Conservation (phyloP, 1,140 invertebrate genomes). For the Solen grandis region DNA sequence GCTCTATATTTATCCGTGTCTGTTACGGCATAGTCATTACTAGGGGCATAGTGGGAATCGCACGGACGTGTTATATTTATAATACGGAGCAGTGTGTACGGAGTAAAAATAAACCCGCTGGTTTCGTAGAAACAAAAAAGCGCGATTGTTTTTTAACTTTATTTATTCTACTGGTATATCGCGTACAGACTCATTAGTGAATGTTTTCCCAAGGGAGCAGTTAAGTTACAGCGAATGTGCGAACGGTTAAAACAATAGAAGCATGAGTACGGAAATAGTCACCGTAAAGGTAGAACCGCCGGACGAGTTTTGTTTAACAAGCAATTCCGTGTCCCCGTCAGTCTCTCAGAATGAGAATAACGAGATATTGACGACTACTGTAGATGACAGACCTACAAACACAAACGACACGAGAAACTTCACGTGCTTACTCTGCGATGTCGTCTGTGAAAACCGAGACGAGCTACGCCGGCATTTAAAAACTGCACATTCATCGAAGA, state of each 20-base stretch:
- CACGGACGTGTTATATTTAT: neutral
- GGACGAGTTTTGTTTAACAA: slow-evolving; percentile 24
- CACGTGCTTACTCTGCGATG: slow-evolving; percentile 41
- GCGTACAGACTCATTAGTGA: too few species aligned
- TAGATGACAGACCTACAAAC: too few species aligned
- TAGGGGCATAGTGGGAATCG: neutral
- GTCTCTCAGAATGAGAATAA: neutral
- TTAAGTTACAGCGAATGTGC: too few species aligned
- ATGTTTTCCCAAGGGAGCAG: too few species aligned
- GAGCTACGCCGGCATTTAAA: slow-evolving; percentile 36
- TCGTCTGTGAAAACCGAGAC: slow-evolving; percentile 25
- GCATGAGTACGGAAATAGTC: slow-evolving; percentile 29
- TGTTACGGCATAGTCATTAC: neutral
- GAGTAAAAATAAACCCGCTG: neutral
- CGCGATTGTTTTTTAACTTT: too few species aligned
- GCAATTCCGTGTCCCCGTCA: neutral
- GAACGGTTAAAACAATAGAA: neutral
- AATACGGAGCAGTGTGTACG: neutral
- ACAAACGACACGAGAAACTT: slow-evolving; percentile 8
- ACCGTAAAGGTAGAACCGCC: slow-evolving; percentile 37
- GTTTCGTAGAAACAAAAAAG: too few species aligned
- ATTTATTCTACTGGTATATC: too few species aligned
- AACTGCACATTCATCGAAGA: slow-evolving; percentile 19
- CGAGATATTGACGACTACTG: too few species aligned
- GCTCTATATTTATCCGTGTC: slow-evolving; percentile 39